These are phyloP conservation scores for Plectus sambesii DNA, from an alignment of 1,140 invertebrate species.

Conservation along the genomic window DNA sequence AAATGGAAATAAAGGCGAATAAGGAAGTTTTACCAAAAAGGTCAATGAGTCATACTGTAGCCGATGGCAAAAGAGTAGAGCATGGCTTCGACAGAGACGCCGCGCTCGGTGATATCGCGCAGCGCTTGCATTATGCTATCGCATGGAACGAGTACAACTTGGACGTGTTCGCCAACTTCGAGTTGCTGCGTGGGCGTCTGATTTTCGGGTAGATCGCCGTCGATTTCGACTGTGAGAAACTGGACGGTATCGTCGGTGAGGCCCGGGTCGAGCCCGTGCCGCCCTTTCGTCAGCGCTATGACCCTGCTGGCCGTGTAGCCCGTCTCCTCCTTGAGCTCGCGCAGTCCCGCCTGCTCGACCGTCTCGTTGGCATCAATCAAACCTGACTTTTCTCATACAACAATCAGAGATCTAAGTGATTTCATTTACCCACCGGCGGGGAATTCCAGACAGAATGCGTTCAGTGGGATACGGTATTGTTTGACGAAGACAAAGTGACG, in stretches of 20 bases:
- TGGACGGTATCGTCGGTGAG: constrained; percentile 23
- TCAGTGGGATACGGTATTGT: constrained; percentile 27
- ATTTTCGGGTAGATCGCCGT: constrained; percentile 26
- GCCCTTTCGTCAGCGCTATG: constrained; percentile 8
- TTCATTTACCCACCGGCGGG: constrained; percentile 17
- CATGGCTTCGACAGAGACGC: constrained; percentile 20
- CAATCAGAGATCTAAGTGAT: background rate
- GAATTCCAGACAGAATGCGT: constrained; percentile 22
- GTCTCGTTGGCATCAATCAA: constrained; percentile 22
- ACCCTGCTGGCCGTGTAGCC: constrained; percentile 19
- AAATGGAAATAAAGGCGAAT: too few species aligned
- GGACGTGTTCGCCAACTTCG: constrained; percentile 22
- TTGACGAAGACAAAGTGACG: constrained; percentile 24
- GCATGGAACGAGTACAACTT: constrained; percentile 23
- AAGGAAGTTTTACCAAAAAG: too few species aligned
- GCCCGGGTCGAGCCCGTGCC: constrained; percentile 22
- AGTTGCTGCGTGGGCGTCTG: constrained; percentile 19
- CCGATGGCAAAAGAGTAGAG: constrained; percentile 21
- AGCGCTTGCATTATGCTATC: constrained; percentile 20
- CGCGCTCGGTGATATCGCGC: constrained; percentile 2
- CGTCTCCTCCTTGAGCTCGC: constrained; percentile 30
- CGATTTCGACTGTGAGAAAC: constrained; percentile 25
- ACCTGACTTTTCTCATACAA: too few species aligned
- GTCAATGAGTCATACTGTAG: too few species aligned
- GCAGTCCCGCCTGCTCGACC: constrained; percentile 19